phyloP scores from a whole-genome alignment of 2,888 invertebrate species.

The Apocheima hispidaria region DNA sequence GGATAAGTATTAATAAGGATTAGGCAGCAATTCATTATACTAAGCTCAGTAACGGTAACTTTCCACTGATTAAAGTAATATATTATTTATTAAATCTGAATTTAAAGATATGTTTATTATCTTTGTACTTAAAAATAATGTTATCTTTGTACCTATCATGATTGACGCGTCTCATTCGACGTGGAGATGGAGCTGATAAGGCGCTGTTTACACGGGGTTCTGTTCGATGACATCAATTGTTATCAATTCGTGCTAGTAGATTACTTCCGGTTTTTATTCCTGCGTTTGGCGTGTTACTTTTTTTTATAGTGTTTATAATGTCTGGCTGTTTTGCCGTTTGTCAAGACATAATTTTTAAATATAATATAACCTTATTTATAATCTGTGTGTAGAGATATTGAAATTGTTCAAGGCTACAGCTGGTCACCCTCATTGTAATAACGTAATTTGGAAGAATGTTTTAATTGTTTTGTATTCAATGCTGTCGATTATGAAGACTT shows the following conservation, averaged over 20 bases:
- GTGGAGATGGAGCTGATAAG: slow-evolving; percentile 7
- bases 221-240: slow-evolving; percentile 1
- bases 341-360: no score
- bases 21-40: not conserved
- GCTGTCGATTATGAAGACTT: no score
- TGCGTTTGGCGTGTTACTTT: not conserved
- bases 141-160: not conserved
- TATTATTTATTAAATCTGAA: not conserved
- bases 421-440: no score
- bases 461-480: no score
- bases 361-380: no score
- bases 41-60: not conserved
- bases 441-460: no score
- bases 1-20: not conserved
- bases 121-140: not conserved
- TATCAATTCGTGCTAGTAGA: not conserved
- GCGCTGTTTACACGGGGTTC: slow-evolving; percentile 7
- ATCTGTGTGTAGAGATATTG: no score
- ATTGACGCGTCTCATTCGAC: not conserved
- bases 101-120: slow-evolving; percentile 1
- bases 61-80: slow-evolving; percentile 7
- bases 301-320: not conserved
- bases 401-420: no score
- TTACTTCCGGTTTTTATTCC: not conserved
- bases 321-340: no score